Conservation (phyloP, 1,140 invertebrate genomes). For the Helicoverpa armigera region DNA sequence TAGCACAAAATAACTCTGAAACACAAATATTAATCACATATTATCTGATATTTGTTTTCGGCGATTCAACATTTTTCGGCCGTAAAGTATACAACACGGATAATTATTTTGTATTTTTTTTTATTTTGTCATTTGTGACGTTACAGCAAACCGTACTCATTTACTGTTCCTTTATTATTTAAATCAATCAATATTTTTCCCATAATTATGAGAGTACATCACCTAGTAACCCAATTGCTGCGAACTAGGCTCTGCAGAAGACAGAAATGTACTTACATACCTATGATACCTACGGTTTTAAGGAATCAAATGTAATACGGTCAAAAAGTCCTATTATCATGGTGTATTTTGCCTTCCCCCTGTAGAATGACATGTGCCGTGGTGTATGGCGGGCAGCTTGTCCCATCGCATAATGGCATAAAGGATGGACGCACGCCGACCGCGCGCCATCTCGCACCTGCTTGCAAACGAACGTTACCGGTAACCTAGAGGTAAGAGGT, state of each 20-base stretch:
- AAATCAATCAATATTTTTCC: too few relatives aligned
- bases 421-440: constrained; percentile 77
- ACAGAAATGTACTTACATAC: not conserved
- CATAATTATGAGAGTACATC: too few relatives aligned
- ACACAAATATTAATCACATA: constrained; percentile 6
- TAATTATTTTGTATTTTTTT: not conserved
- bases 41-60: constrained; percentile 3
- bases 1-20: constrained; percentile 14
- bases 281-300: not conserved
- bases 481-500: too few relatives aligned
- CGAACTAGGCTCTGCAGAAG: too few relatives aligned
- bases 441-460: constrained; percentile 72
- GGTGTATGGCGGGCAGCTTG: constrained; percentile 73
- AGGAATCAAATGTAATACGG: not conserved
- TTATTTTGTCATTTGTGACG: too few relatives aligned
- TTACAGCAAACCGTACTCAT: too few relatives aligned
- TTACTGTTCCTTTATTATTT: too few relatives aligned
- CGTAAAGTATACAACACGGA: not conserved
- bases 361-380: constrained; percentile 68
- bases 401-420: constrained; percentile 64
- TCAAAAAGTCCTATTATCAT: not conserved
- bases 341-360: constrained; percentile 42
- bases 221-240: too few relatives aligned
- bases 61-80: constrained; percentile 4
- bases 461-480: constrained; percentile 31